Conservation (phyloP, 2,797 vertebrate species). For the Coracias cyanogaster region DNA sequence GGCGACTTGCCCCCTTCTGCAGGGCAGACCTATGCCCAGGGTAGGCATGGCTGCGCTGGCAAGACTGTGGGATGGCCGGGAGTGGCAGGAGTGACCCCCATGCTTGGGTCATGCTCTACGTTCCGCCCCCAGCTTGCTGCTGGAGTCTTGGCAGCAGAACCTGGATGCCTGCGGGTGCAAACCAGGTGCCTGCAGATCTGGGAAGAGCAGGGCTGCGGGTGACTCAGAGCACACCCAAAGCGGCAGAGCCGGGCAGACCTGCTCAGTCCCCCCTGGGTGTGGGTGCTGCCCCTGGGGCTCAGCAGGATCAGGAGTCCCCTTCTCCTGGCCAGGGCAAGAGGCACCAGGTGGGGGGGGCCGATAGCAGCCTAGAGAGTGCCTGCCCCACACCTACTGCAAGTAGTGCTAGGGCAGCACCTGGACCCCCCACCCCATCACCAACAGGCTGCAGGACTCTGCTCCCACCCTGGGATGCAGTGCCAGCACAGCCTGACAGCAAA, state of each 20-base stretch:
- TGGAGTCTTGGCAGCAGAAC: not conserved
- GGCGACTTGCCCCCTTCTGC: not conserved
- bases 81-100: not conserved
- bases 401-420: not conserved
- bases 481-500: not conserved
- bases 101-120: not conserved
- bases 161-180: not conserved
- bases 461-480: not conserved
- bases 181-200: not conserved
- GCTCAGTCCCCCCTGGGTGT: not conserved
- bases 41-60: not conserved
- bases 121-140: not conserved
- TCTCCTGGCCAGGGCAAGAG: not conserved
- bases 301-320: not conserved
- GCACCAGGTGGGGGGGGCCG: not conserved
- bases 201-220: not conserved
- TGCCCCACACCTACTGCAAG: not conserved
- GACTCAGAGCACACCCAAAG: constrained; percentile 32
- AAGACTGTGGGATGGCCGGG: not conserved
- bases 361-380: not conserved
- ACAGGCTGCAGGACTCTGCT: not conserved
- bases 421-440: rapidly evolving
- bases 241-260: constrained; percentile 60
- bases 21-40: not conserved
- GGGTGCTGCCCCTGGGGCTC: not conserved